A percentile compares a stretch with the other conserved stretches of the same genome.
Evolutionary conservation across 1,140 invertebrate genomes (phyloP).

Genomic region (Octopus sinensis): DNA sequence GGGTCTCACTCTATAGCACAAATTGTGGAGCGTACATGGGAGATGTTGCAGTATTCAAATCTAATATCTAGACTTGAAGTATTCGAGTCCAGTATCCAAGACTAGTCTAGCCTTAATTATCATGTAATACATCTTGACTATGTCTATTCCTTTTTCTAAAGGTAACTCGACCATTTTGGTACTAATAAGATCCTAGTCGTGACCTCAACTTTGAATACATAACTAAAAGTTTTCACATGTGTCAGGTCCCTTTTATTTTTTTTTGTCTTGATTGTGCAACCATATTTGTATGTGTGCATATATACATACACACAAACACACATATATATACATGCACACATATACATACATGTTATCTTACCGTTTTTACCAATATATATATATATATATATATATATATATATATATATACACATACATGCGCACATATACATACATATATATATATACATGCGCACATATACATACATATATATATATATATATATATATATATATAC

Average conservation of each 20-base stretch:
- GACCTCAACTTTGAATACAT: constrained; percentile 12
- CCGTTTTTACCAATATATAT: constrained; percentile 1
- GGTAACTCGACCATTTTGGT: neutral
- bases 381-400: neutral
- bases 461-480: constrained; percentile 19
- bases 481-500: neutral
- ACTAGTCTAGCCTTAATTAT: neutral
- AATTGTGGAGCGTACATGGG: no score
- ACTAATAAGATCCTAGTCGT: neutral
- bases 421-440: constrained; percentile 13
- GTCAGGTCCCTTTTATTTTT: no score
- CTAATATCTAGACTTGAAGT: no score
- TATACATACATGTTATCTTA: constrained; percentile 7
- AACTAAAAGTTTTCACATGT: constrained; percentile 9
- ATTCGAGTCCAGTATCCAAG: no score
- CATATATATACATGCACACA: constrained; percentile 17
- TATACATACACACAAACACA: neutral
- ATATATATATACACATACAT: constrained; percentile 11
- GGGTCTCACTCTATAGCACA: no score
- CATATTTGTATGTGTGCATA: constrained; percentile 10
- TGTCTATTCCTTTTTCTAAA: neutral
- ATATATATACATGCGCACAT: constrained; percentile 15
- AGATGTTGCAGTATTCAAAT: no score
- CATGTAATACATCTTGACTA: neutral
- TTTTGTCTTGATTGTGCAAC: no score